Percentiles rank a stretch among this genome's conserved stretches.
Conservation (phyloP, 1,140 invertebrate species). For the Lordiphosa mommai region DNA sequence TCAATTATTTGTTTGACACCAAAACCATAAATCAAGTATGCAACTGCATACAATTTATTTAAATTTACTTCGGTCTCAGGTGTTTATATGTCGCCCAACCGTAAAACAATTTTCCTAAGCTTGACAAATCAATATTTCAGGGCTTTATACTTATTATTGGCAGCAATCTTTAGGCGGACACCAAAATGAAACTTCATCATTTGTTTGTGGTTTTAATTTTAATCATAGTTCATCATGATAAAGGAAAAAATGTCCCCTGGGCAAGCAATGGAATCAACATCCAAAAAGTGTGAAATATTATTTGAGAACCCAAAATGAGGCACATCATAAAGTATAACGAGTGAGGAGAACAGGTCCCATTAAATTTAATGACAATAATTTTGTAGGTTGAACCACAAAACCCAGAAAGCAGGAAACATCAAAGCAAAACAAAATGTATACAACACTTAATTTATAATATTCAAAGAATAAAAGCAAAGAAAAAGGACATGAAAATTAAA, state of each 20-base stretch:
- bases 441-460: slow-evolving; percentile 46
- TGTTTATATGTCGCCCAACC: background rate
- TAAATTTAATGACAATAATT: slow-evolving; percentile 56
- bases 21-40: too few relatives aligned
- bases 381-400: slow-evolving; percentile 19
- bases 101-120: slow-evolving; percentile 21
- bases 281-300: slow-evolving; percentile 42
- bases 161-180: background rate
- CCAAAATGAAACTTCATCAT: slow-evolving; percentile 19
- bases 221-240: background rate
- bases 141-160: background rate
- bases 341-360: slow-evolving; percentile 46
- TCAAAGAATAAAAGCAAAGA: slow-evolving; percentile 15
- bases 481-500: slow-evolving; percentile 58
- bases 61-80: background rate
- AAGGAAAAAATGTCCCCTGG: slow-evolving; percentile 14
- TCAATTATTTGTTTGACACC: too few relatives aligned
- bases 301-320: slow-evolving; percentile 14
- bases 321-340: slow-evolving; percentile 33
- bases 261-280: slow-evolving; percentile 19
- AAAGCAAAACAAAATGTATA: slow-evolving; percentile 20
- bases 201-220: slow-evolving; percentile 21
- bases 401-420: background rate
- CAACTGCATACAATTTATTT: background rate
- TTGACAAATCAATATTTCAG: slow-evolving; percentile 35